These are phyloP conservation scores for Chaenodraco wilsoni DNA, from an alignment of 2,797 vertebrate species.

Conservation along the genomic window DNA sequence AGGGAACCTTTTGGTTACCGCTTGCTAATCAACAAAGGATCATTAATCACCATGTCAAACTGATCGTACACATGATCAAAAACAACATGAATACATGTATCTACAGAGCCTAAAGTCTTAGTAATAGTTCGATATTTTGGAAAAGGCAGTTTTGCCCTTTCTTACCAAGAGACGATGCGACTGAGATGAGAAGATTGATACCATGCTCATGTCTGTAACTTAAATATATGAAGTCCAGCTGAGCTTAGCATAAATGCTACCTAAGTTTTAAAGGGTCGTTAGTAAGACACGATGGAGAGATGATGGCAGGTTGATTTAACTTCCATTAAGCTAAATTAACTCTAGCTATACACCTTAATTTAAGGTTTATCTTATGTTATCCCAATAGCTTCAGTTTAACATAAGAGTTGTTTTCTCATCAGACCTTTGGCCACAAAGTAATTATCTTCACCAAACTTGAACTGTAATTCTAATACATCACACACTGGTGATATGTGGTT, in stretches of 20 bases:
- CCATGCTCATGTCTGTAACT: not conserved
- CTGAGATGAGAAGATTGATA: not conserved
- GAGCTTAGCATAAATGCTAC: no score
- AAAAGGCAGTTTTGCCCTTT: not conserved
- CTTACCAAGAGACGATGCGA: not conserved
- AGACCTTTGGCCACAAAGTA: not conserved
- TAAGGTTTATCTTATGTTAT: no score
- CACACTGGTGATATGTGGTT: not conserved
- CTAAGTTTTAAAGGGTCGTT: no score
- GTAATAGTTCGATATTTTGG: not conserved
- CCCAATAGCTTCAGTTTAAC: no score
- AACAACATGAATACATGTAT: conserved; percentile 1
- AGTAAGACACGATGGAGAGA: not conserved
- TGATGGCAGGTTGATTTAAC: not conserved
- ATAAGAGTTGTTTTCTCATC: no score
- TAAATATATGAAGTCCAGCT: not conserved
- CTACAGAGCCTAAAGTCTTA: not conserved
- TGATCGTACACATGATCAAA: conserved; percentile 11
- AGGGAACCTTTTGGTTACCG: conserved; percentile 16
- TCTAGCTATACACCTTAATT: no score
- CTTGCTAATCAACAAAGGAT: conserved; percentile 24
- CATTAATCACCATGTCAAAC: conserved; percentile 16
- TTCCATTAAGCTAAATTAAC: no score
- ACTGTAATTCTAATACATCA: not conserved
- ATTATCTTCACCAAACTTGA: not conserved